Conservation (phyloP, 2,888 invertebrate genomes). For the Tanytarsus gracilentus region DNA sequence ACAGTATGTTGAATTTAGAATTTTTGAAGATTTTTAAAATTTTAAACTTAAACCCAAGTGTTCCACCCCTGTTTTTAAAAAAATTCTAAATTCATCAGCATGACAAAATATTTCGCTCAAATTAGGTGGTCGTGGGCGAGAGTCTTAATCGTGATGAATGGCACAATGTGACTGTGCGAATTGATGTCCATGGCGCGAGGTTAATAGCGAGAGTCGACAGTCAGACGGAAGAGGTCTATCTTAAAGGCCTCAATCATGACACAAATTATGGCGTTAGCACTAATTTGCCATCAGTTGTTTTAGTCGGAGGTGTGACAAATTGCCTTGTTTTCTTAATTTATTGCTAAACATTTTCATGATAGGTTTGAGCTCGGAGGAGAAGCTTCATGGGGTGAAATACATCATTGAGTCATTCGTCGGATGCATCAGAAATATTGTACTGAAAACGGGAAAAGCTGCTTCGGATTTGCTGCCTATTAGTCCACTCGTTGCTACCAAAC, state of each 20-base stretch:
- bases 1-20: no score
- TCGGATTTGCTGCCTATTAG: conserved; percentile 72
- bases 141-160: conserved; percentile 82
- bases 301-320: conserved; percentile 63
- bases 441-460: conserved; percentile 78
- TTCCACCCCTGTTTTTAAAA: no score
- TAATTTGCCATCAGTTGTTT: conserved; percentile 76
- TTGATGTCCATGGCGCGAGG: conserved; percentile 77
- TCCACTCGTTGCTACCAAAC: conserved; percentile 76
- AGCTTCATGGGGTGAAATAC: conserved; percentile 81
- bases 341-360: conserved; percentile 31
- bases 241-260: conserved; percentile 73
- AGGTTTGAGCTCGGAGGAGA: conserved; percentile 82
- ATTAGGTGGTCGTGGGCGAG: conserved; percentile 66
- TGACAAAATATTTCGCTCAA: conserved; percentile 31
- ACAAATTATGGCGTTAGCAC: conserved; percentile 80
- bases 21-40: no score
- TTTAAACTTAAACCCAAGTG: no score
- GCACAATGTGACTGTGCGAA: conserved; percentile 79
- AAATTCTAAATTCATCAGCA: not conserved
- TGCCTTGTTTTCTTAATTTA: not conserved
- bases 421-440: conserved; percentile 77
- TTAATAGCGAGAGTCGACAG: conserved; percentile 81
- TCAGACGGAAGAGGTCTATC: conserved; percentile 67
- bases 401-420: conserved; percentile 89